Evolutionary conservation across 2,113 vertebrate species (phyloP), one percentile per base, ranked within the genome.

Genomic region (Ursus arctos): DNA sequence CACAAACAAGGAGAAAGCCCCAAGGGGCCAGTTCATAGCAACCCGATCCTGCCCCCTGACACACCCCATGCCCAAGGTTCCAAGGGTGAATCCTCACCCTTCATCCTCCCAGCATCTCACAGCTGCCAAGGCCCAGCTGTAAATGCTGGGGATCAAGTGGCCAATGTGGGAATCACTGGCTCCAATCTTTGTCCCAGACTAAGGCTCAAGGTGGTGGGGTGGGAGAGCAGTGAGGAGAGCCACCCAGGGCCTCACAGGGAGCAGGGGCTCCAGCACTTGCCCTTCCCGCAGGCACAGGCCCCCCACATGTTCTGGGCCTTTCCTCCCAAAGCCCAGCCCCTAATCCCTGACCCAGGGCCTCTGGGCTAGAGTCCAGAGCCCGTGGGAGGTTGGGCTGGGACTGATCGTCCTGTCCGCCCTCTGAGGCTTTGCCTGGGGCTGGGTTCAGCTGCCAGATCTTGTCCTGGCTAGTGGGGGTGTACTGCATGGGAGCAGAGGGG

Each of bases 321-420:
- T 80, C 95, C 88, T 71, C 97, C 91, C 74, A 59, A 61, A 0
- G 12, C 74, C 94, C 81, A 28, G 94, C 84, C 95, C 95, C 76
- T 92, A 22, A 91, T 40, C 88, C 92, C 84, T 95, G 79, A 94
- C 96, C 95, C 19, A 3, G 12, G 57, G 71, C 90, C 95, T 90
- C 95, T 82, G 65, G 96, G 95, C 90, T 8, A 1, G 43, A 96
- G 76, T 19, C 96, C 97, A 97, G 88, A 71, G 76, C 61, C 97
- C n/a, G 40, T 49, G 13, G 95, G 98, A 96, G 94, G 69, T 63
- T 87, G 76, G 91, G 97, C 87, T 59, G 65, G 79, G 90, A 51
- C 36, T 9, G 6, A 67, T 36, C 3, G 7, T 94, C 80, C 93
- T 40, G 16, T 49, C 85, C 16, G 24, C 55, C 36, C 63, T 65